phyloP scores from a whole-genome alignment of 2,888 invertebrate genomes.

The Gortyna flavago region DNA sequence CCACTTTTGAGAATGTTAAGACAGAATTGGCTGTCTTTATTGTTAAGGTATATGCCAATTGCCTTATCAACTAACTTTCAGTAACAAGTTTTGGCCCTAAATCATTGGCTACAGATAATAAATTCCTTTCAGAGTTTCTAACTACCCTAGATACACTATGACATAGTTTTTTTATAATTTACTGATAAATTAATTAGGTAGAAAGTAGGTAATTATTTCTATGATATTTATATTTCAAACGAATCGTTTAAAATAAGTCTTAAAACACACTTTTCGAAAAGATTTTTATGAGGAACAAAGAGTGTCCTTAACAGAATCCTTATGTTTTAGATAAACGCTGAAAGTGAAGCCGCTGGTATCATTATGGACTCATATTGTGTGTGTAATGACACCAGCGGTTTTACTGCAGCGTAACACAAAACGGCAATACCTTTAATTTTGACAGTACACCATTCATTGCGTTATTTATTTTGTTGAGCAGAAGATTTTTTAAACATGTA shows the following conservation, averaged over 20 bases:
- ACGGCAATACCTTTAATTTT: background rate
- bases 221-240: slow-evolving; percentile 6
- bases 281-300: slow-evolving; percentile 47
- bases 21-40: background rate
- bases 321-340: slow-evolving; percentile 20
- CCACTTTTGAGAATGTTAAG: slow-evolving; percentile 1
- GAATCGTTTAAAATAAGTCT: slow-evolving; percentile 12
- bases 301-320: background rate
- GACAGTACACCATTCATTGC: background rate
- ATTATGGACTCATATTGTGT: no score
- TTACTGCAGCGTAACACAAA: no score
- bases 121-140: slow-evolving; percentile 12
- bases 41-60: background rate
- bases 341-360: no score
- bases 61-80: background rate
- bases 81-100: background rate
- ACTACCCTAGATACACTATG: slow-evolving; percentile 23
- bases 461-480: background rate
- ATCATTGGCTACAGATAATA: background rate
- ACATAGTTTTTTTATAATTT: background rate
- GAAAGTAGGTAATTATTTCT: slow-evolving; percentile 2
- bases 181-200: slow-evolving; percentile 3
- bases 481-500: no score
- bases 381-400: background rate
- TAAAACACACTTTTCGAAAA: slow-evolving; percentile 45